Percentiles rank a stretch among this genome's conserved stretches.
Evolutionary conservation across 2,113 vertebrate genomes (phyloP).

Genomic region (Geococcyx californianus): DNA sequence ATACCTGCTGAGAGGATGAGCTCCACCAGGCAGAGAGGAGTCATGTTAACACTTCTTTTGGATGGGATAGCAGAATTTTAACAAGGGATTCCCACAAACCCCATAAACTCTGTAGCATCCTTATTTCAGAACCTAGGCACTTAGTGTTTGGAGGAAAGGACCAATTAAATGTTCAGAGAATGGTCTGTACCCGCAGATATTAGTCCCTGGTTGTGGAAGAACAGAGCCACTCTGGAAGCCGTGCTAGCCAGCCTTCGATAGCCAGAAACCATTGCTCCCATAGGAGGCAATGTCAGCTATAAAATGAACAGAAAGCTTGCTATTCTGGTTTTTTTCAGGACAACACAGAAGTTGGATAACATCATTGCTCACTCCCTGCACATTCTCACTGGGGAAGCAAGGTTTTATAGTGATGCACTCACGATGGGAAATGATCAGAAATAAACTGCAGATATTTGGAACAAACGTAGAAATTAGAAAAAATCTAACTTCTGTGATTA

Average conservation of each 20-base stretch:
- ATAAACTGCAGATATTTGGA: background rate
- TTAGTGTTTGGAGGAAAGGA: background rate
- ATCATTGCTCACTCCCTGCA: background rate
- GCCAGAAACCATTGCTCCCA: background rate
- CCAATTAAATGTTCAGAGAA: background rate
- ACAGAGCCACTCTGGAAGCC: background rate
- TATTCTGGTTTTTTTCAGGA: background rate
- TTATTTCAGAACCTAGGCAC: background rate
- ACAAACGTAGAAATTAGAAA: background rate
- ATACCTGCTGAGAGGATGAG: background rate
- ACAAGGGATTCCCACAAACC: background rate
- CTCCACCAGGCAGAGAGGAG: background rate
- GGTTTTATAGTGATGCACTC: background rate
- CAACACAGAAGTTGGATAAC: background rate
- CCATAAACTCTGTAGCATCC: background rate
- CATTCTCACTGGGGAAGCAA: background rate
- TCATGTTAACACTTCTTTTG: background rate
- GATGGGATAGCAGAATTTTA: background rate
- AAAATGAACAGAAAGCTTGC: background rate
- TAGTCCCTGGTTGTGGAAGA: background rate
- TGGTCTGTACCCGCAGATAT: background rate
- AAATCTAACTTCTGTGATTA: no score
- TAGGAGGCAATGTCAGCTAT: background rate
- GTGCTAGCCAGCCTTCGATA: background rate
- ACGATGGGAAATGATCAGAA: background rate